phyloP scores from a whole-genome alignment of 2,113 vertebrate genomes.

The Spea bombifrons region DNA sequence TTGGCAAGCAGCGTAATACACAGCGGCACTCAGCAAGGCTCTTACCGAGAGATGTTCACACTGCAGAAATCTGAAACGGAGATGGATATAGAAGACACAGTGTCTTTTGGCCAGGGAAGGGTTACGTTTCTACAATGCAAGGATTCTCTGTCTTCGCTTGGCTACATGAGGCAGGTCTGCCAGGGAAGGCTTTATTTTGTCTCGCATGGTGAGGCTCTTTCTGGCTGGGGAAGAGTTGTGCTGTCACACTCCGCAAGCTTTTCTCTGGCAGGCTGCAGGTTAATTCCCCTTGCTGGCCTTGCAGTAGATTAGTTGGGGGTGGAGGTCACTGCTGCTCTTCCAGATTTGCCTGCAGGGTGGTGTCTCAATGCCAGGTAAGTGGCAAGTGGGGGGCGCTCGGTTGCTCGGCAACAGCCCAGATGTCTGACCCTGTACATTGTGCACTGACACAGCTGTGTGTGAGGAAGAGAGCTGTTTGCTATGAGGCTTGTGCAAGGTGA shows the following conservation, averaged over 20 bases:
- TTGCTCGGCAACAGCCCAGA: slow-evolving; percentile 48
- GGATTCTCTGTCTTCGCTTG: background rate
- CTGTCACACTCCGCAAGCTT: slow-evolving; percentile 23
- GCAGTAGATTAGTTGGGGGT: slow-evolving; percentile 42
- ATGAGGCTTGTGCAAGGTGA: background rate
- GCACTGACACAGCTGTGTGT: slow-evolving; percentile 47
- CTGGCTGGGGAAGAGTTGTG: slow-evolving; percentile 36
- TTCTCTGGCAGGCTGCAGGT: slow-evolving; percentile 42
- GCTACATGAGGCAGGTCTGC: background rate
- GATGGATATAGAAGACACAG: too few relatives aligned
- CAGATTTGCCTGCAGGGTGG: slow-evolving; percentile 42
- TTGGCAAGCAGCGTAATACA: too few relatives aligned
- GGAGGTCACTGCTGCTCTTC: slow-evolving; percentile 46
- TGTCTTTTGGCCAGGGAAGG: slow-evolving; percentile 6
- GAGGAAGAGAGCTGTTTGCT: background rate
- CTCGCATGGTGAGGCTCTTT: slow-evolving; percentile 14
- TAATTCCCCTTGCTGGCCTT: slow-evolving; percentile 43
- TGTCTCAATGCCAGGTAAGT: slow-evolving; percentile 45
- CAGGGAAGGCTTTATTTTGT: slow-evolving; percentile 18
- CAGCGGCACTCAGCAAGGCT: too few relatives aligned
- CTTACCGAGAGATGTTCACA: too few relatives aligned
- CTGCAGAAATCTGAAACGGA: too few relatives aligned
- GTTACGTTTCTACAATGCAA: slow-evolving; percentile 5
- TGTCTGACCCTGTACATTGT: slow-evolving; percentile 49
- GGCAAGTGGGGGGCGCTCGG: slow-evolving; percentile 35